These are phyloP conservation scores for Oreochromis tanganicae DNA, from an alignment of 2,113 vertebrate species.

Conservation along the genomic window DNA sequence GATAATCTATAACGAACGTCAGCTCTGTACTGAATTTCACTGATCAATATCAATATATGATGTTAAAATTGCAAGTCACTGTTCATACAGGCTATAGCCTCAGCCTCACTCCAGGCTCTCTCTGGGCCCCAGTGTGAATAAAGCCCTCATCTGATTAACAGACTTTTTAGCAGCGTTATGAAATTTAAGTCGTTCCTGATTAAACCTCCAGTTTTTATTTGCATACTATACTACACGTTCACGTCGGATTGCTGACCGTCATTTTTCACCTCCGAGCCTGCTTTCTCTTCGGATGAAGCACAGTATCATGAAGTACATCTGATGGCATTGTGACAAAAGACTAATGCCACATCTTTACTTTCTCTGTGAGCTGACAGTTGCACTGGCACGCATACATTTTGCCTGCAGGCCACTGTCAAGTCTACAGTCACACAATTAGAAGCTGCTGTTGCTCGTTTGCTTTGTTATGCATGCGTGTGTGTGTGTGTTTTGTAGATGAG, in stretches of 20 bases:
- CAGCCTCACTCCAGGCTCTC: background rate
- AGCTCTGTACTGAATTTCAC: slow-evolving; percentile 1
- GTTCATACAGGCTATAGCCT: slow-evolving; percentile 7
- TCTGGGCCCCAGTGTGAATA: slow-evolving; percentile 10
- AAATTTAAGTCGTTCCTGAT: background rate
- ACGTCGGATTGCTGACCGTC: background rate
- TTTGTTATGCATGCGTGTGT: slow-evolving; percentile 1
- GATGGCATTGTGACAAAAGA: background rate
- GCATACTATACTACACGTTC: background rate
- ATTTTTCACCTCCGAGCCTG: background rate
- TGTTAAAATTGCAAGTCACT: slow-evolving; percentile 40
- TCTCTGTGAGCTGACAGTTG: slow-evolving; percentile 26
- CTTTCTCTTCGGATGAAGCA: background rate
- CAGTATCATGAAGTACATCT: background rate
- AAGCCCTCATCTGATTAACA: background rate
- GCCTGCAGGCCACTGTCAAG: slow-evolving; percentile 44
- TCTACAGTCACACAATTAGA: slow-evolving; percentile 42
- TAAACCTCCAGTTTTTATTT: background rate
- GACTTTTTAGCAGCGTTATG: background rate
- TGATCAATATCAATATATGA: slow-evolving; percentile 36
- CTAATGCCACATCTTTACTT: background rate
- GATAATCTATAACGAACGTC: background rate
- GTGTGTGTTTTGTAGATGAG: slow-evolving; percentile 18
- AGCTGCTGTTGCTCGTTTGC: slow-evolving; percentile 6
- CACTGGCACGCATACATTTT: slow-evolving; percentile 15